Evolutionary conservation across 2,797 vertebrate genomes (phyloP).

Genomic region (Sebastes vulpes): DNA sequence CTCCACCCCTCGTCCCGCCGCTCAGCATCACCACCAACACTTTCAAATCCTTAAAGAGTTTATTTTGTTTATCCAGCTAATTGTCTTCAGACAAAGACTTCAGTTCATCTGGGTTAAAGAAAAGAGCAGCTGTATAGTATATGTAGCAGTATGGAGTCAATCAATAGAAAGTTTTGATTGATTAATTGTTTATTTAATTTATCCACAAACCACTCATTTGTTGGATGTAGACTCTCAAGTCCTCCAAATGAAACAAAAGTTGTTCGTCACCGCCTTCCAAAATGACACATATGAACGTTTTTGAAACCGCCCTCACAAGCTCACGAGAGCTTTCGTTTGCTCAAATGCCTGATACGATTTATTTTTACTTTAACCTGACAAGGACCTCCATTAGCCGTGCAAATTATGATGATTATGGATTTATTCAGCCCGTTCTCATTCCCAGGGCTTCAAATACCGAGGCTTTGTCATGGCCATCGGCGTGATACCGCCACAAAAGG

Average conservation of each 20-base stretch:
- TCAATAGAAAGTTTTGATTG: neutral
- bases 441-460: too few relatives aligned
- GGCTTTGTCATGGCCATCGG: too few relatives aligned
- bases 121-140: neutral
- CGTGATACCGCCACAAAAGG: too few relatives aligned
- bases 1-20: neutral
- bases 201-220: neutral
- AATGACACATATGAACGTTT: too few relatives aligned
- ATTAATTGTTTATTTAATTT: neutral
- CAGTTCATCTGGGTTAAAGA: neutral
- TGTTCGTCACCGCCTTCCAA: neutral
- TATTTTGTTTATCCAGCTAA: conserved; percentile 27
- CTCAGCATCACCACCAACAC: neutral
- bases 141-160: neutral
- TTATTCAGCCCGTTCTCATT: too few relatives aligned
- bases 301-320: too few relatives aligned
- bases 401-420: too few relatives aligned
- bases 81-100: conserved; percentile 8
- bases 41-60: conserved; percentile 20
- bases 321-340: too few relatives aligned
- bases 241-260: neutral
- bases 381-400: accelerated
- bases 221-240: neutral
- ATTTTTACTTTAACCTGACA: too few relatives aligned
- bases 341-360: too few relatives aligned